Base-by-base conservation (phyloP, 2,113 vertebrate species). In the Camelus dromedarius region DNA sequence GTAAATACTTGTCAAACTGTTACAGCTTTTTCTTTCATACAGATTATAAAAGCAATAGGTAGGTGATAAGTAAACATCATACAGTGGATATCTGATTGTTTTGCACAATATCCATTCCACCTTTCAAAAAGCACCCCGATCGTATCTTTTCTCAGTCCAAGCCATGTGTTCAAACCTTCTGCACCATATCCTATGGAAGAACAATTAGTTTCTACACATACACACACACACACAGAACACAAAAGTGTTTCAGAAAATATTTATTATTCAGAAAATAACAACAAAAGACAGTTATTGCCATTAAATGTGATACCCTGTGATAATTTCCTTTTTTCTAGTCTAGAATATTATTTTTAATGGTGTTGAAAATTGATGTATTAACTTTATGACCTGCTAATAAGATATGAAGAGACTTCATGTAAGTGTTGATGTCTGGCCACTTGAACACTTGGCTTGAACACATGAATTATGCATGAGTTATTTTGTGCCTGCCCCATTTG, bases 401-500 rank as follows among this genome's bases (percentile, higher is more conserved):
- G 56, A 30, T 54, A 30, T 62, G 12, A 56, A 2, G 28, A 28
- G 15, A 19, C 13, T 69, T 76, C 24, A 18, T 9, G 13, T 50
- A 12, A 28, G 20, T 54, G n/a, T 16, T 4, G 12, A 28, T 35
- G 4, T 35, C n/a, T 79, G 58, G 11, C 18, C 18, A 58, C 54
- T 69, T 69, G 48, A 28, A 56, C 18, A 56, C 16, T 14, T 30
- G 32, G 58, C 54, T 85, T 54, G 48, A 28, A 56, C 18, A 72
- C 10, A 12, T 5, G 35, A 12, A 16, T 54, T 38, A 56, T 95
- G 82, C 35, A 77, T 96, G 89, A 96, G 93, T 97, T 95, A 97
- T 96, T 92, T 89, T 94, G 76, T 93, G 58, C 95, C 89, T 98
- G 46, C 76, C 94, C 69, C 73, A 3, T 95, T 98, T 94, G 32